phyloP scores from a whole-genome alignment of 2,113 vertebrate genomes.

The Entomyzon cyanotis region DNA sequence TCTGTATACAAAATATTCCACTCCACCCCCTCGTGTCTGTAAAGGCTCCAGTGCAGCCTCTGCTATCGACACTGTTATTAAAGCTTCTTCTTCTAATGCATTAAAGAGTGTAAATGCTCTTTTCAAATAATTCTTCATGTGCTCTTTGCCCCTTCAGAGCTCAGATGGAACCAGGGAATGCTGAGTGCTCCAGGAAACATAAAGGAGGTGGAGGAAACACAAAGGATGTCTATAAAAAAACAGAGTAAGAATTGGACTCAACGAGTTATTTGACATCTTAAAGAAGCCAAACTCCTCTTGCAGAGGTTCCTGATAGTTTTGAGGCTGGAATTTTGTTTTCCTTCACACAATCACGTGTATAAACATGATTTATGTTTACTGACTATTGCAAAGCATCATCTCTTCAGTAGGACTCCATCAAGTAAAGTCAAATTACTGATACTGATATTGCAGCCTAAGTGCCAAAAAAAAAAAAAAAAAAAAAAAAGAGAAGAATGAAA shows the following conservation, averaged over 20 bases:
- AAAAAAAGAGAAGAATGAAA: too few relatives aligned
- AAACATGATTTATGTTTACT: not conserved
- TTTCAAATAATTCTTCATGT: not conserved
- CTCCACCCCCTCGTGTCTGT: not conserved
- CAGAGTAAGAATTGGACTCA: fast-evolving
- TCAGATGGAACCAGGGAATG: not conserved
- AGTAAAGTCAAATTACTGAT: not conserved
- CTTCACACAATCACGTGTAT: not conserved
- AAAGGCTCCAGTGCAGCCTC: not conserved
- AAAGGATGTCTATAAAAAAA: not conserved
- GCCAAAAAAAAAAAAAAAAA: not conserved
- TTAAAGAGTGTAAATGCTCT: not conserved
- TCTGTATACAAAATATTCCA: not conserved
- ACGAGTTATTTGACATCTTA: fast-evolving
- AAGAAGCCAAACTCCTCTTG: not conserved
- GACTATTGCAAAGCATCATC: not conserved
- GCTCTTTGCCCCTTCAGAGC: not conserved
- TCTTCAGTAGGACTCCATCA: not conserved
- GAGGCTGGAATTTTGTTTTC: not conserved
- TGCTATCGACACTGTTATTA: not conserved
- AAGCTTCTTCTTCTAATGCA: not conserved
- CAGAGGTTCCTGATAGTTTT: not conserved
- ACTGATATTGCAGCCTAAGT: not conserved
- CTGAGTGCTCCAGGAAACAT: not conserved
- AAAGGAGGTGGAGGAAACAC: too few relatives aligned